Evolutionary conservation across 2,113 vertebrate genomes (phyloP).

Genomic region (Plestiodon gilberti): DNA sequence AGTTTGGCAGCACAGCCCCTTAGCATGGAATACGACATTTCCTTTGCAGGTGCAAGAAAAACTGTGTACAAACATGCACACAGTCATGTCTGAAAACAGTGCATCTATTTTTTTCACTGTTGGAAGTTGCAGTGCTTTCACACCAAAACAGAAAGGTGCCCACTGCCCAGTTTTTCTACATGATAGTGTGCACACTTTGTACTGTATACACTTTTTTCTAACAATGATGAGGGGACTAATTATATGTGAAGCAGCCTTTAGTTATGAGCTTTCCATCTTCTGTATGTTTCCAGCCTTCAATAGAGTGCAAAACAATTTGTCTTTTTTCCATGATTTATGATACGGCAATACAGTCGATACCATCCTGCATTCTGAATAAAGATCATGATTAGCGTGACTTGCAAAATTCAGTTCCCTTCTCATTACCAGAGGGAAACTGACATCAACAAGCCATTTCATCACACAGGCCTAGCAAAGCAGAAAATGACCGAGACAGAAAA

Average conservation of each 20-base stretch:
- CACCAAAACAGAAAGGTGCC: neutral
- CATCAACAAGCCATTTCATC: slow-evolving; percentile 61
- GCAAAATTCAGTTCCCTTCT: slow-evolving; percentile 49
- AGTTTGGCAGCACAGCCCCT: too few relatives aligned
- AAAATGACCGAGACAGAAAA: slow-evolving; percentile 38
- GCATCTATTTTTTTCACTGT: neutral
- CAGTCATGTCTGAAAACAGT: neutral
- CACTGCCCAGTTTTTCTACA: neutral
- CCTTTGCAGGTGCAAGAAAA: neutral
- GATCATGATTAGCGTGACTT: slow-evolving; percentile 47
- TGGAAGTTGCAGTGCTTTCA: neutral
- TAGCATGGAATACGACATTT: neutral
- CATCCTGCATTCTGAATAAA: slow-evolving; percentile 53
- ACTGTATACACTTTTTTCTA: neutral
- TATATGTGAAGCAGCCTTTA: neutral
- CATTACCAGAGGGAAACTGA: slow-evolving; percentile 46
- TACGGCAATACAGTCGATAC: slow-evolving; percentile 48
- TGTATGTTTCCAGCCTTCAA: slow-evolving; percentile 7
- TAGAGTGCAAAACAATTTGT: slow-evolving; percentile 52
- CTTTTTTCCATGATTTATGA: slow-evolving; percentile 55
- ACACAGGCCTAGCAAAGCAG: slow-evolving; percentile 58
- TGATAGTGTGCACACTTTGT: neutral
- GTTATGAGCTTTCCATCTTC: slow-evolving; percentile 51
- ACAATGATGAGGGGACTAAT: neutral
- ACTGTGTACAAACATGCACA: neutral